phyloP scores from a whole-genome alignment of 2,797 vertebrate species.

The Carcharodon carcharias region DNA sequence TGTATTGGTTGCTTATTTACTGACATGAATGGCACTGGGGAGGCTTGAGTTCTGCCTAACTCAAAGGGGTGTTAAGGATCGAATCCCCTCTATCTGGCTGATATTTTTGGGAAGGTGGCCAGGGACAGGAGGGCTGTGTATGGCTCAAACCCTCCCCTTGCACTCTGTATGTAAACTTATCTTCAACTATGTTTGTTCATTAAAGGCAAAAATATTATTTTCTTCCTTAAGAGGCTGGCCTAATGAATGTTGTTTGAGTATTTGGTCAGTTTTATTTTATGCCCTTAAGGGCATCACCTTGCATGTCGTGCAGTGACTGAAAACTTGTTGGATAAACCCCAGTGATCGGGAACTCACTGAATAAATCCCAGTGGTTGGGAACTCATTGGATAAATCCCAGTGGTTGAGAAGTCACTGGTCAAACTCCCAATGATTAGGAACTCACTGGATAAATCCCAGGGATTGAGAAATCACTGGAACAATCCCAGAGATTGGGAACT shows the following conservation, averaged over 20 bases:
- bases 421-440: too few relatives aligned
- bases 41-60: background rate
- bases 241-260: background rate
- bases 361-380: too few relatives aligned
- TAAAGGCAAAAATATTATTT: slow-evolving; percentile 33
- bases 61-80: background rate
- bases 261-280: background rate
- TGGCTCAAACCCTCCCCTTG: background rate
- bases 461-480: too few relatives aligned
- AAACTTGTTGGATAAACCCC: too few relatives aligned
- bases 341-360: too few relatives aligned
- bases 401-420: too few relatives aligned
- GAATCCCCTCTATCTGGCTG: background rate
- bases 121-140: background rate
- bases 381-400: too few relatives aligned
- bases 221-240: slow-evolving; percentile 11
- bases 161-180: slow-evolving; percentile 29
- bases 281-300: background rate
- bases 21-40: background rate
- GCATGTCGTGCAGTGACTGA: background rate
- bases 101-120: background rate
- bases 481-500: too few relatives aligned
- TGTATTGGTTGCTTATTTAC: background rate
- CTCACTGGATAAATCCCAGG: too few relatives aligned
- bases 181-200: slow-evolving; percentile 31